These are phyloP conservation scores for Hyphantria cunea DNA, from an alignment of 1,140 invertebrate genomes.

Conservation along the genomic window DNA sequence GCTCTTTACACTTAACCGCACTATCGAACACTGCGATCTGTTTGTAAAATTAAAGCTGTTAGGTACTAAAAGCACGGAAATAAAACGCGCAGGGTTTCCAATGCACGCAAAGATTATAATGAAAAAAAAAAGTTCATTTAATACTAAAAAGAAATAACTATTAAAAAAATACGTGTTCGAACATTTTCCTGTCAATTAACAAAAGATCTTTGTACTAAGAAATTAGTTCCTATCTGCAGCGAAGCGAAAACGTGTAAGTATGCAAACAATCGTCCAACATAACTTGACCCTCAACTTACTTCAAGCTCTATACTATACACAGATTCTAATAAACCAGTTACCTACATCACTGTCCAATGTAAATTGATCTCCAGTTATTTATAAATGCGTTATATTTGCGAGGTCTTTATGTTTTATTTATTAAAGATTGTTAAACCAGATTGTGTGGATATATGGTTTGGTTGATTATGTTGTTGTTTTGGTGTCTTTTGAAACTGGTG, in stretches of 20 bases:
- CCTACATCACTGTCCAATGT: not conserved
- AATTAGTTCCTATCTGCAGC: conserved; percentile 11
- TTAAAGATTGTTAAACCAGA: not conserved
- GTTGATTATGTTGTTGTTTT: not conserved
- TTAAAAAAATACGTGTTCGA: conserved; percentile 7
- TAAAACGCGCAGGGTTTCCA: too few species aligned
- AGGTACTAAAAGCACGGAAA: too few species aligned
- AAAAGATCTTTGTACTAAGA: conserved; percentile 13
- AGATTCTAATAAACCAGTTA: not conserved
- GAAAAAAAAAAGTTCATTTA: too few species aligned
- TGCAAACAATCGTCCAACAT: not conserved
- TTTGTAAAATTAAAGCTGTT: too few species aligned
- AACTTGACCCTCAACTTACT: not conserved
- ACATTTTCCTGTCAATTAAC: conserved; percentile 22
- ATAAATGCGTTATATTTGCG: not conserved
- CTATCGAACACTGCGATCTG: too few species aligned
- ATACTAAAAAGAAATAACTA: too few species aligned
- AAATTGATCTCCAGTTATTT: not conserved
- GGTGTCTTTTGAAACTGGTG: conserved; percentile 3
- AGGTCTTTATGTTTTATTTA: conserved; percentile 1
- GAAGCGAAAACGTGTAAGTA: conserved; percentile 15
- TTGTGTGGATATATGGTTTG: not conserved
- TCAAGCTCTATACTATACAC: not conserved
- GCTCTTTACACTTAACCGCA: too few species aligned
- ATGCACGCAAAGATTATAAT: too few species aligned